Conservation (phyloP, 2,888 invertebrate species). For the Augiades crinisus region DNA sequence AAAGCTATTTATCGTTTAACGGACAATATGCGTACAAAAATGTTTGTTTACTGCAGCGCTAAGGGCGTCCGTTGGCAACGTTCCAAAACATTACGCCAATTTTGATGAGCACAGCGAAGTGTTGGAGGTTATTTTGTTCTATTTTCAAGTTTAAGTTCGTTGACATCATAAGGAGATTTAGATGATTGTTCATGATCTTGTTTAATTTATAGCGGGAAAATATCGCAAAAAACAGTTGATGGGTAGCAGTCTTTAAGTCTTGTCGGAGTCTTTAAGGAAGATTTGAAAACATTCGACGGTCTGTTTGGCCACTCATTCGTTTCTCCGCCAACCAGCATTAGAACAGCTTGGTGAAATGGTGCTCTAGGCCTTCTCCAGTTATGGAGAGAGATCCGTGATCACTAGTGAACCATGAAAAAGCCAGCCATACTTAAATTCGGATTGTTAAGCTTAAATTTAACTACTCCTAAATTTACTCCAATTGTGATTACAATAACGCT, state of each 20-base stretch:
- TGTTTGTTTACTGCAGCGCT: conserved; percentile 35
- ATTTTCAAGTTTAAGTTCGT: conserved; percentile 3
- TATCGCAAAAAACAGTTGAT: background rate
- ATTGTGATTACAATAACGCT: no score
- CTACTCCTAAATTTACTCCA: no score
- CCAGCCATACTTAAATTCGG: no score
- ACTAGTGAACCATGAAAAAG: no score
- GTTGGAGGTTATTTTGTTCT: background rate
- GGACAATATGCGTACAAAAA: conserved; percentile 39
- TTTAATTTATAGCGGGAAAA: background rate
- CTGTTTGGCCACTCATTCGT: no score
- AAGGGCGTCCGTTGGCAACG: conserved; percentile 39
- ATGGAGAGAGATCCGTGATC: no score
- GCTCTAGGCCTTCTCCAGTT: no score
- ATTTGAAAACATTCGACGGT: no score
- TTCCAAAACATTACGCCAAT: conserved; percentile 45
- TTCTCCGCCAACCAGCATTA: no score
- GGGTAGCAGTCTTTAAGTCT: background rate
- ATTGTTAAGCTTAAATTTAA: no score
- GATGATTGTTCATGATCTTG: background rate
- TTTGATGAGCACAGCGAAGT: conserved; percentile 40
- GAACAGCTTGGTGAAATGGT: no score
- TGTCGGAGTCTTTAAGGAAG: no score
- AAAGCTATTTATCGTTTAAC: conserved; percentile 40
- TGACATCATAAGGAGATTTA: background rate